Conservation (phyloP, 2,797 vertebrate genomes). For the Girardinus metallicus region DNA sequence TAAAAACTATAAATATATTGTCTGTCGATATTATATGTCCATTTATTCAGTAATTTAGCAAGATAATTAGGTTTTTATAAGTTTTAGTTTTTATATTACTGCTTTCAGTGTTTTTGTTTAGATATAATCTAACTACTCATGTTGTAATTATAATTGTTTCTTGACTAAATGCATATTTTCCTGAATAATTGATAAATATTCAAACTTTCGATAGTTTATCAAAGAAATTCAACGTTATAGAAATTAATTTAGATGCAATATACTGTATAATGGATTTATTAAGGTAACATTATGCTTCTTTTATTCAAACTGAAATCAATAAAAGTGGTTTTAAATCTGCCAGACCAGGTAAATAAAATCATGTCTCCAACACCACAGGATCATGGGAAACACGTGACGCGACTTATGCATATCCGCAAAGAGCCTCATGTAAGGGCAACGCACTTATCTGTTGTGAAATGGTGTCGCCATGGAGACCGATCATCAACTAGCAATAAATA, state of each 20-base stretch:
- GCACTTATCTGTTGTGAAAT: conserved; percentile 68
- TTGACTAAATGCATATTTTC: background rate
- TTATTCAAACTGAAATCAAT: background rate
- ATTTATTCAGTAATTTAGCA: background rate
- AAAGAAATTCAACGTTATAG: background rate
- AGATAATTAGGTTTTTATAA: too few relatives aligned
- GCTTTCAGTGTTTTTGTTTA: background rate
- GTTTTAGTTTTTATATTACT: background rate
- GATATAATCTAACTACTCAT: background rate
- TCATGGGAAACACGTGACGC: conserved; percentile 34
- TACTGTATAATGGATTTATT: background rate
- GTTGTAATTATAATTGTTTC: background rate
- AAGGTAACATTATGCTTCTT: background rate
- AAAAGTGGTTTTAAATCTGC: background rate
- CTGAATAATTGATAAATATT: background rate
- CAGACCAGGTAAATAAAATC: background rate
- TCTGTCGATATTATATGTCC: too few relatives aligned
- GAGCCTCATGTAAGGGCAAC: conserved; percentile 40
- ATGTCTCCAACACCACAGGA: conserved; percentile 12
- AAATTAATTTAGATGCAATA: background rate
- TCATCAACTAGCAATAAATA: conserved; percentile 73
- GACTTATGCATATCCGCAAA: conserved; percentile 39
- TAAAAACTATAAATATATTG: too few relatives aligned
- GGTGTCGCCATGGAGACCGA: conserved; percentile 78
- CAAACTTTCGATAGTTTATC: background rate